Conservation (phyloP, 2,113 vertebrate genomes). For the Paramormyrops kingsleyae region DNA sequence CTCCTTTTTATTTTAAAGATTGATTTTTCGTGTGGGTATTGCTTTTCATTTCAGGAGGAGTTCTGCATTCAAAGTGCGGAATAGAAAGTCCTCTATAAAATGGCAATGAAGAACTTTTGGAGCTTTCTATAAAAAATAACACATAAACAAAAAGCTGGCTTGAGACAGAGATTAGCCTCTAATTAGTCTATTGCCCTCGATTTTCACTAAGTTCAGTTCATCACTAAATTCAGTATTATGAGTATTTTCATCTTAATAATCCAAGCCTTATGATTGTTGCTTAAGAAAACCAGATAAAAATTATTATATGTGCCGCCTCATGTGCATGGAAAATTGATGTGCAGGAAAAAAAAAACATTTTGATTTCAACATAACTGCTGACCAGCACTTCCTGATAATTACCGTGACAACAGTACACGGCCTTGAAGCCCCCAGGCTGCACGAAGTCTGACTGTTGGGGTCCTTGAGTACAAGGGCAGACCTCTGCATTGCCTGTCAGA, state of each 20-base stretch:
- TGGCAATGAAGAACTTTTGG: slow-evolving; percentile 36
- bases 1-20: slow-evolving; percentile 49
- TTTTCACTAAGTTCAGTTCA: neutral
- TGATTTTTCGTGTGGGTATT: slow-evolving; percentile 68
- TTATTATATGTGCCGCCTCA: neutral
- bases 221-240: neutral
- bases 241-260: neutral
- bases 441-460: neutral
- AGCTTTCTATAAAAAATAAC: slow-evolving; percentile 42
- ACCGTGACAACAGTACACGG: neutral
- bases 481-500: slow-evolving; percentile 20
- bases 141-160: slow-evolving; percentile 47
- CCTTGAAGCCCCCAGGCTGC: neutral
- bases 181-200: too few relatives aligned
- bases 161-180: slow-evolving; percentile 28
- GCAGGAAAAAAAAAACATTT: neutral
- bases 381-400: neutral
- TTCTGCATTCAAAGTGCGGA: slow-evolving; percentile 39
- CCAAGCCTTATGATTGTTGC: neutral
- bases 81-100: slow-evolving; percentile 35
- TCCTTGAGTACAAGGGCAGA: neutral
- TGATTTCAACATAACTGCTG: neutral
- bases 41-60: slow-evolving; percentile 71
- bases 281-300: neutral
- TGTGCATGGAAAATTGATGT: neutral